Evolutionary conservation across 2,797 vertebrate species (phyloP).

Genomic region (Spinus olivaceus): DNA sequence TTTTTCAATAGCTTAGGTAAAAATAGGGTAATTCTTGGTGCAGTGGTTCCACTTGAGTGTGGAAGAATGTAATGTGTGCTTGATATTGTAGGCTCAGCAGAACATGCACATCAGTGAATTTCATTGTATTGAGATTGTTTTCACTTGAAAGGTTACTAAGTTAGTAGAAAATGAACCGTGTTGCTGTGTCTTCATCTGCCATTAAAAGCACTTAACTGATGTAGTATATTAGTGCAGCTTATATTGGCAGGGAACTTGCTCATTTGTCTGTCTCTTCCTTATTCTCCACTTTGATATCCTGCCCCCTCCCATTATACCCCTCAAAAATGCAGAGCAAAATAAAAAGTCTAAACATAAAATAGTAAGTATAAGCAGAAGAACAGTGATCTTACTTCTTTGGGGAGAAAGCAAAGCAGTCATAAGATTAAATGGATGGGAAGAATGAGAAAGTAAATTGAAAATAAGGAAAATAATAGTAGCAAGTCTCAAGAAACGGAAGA

Average conservation of each 20-base stretch:
- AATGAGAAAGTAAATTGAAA: neutral
- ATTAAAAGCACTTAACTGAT: neutral
- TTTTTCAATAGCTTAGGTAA: neutral
- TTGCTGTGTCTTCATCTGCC: neutral
- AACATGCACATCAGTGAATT: neutral
- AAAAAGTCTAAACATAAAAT: neutral
- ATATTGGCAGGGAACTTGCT: neutral
- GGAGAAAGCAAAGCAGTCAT: neutral
- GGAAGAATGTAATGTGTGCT: neutral
- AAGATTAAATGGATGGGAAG: neutral
- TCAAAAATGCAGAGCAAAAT: neutral
- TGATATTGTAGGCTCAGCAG: neutral
- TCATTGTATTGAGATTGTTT: neutral
- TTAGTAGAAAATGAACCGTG: neutral
- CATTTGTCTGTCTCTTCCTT: neutral
- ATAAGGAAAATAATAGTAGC: neutral
- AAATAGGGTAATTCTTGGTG: neutral
- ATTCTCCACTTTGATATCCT: neutral
- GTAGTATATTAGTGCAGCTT: neutral
- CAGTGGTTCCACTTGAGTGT: neutral
- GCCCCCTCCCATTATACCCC: accelerated
- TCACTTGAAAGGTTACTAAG: neutral
- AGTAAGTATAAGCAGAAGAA: neutral
- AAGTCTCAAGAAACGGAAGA: neutral
- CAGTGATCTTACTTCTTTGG: neutral